A percentile compares a stretch with the other conserved stretches of the same genome.
Evolutionary conservation across 2,113 vertebrate genomes (phyloP).

Genomic region (Athene cunicularia): DNA sequence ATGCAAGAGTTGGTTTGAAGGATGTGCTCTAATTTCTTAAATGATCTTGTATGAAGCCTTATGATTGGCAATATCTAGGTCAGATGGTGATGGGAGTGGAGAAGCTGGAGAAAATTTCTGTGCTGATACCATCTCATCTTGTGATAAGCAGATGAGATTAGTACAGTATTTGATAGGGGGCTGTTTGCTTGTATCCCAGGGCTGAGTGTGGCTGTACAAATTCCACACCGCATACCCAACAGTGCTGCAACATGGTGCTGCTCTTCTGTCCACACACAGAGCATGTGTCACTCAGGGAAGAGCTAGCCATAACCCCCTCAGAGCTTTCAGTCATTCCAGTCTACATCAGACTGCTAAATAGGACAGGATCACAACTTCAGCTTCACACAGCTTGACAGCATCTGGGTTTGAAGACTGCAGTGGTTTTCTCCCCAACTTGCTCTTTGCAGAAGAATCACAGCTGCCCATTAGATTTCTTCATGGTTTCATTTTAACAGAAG

Average conservation of each 20-base stretch:
- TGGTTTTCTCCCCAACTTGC: neutral
- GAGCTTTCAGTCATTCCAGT: neutral
- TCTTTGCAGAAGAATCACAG: neutral
- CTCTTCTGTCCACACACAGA: neutral
- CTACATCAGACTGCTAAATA: neutral
- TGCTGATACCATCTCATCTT: fast-evolving
- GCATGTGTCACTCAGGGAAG: neutral
- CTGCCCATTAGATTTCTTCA: neutral
- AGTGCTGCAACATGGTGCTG: fast-evolving
- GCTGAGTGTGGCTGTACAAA: neutral
- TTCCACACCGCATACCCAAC: fast-evolving
- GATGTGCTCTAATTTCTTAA: neutral
- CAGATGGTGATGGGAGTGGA: neutral
- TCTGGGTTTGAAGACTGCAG: neutral
- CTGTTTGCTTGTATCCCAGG: neutral
- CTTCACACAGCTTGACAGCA: neutral
- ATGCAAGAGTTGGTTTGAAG: neutral
- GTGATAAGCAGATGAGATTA: neutral
- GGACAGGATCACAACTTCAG: neutral
- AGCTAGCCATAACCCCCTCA: fast-evolving
- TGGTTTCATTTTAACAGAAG: neutral
- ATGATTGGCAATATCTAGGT: neutral
- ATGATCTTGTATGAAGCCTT: neutral
- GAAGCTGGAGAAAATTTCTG: neutral
- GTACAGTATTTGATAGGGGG: neutral